Evolutionary conservation across 2,888 invertebrate genomes (phyloP), one percentile per base, ranked within the genome.

Genomic region (Drosophila antonietae): DNA sequence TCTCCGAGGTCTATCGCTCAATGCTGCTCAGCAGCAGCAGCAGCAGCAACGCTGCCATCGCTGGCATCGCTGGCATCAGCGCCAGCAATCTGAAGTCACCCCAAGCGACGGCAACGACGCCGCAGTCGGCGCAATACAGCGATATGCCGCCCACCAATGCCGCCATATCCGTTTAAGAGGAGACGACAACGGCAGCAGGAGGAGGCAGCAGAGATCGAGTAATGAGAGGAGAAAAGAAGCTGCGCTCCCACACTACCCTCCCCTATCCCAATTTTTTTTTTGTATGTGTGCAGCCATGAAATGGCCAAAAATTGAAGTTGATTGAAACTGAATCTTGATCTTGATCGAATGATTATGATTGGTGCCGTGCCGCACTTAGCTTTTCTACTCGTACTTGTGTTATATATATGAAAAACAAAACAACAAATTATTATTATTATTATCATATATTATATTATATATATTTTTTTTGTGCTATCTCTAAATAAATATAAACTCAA

Each of bases 1-100:
- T 92, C 2, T 92, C 92, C 12, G 92, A 92, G 73, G 91, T 92
- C n/a, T 92, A 92, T 47, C 90, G 92, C 61, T 91, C 92, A 15
- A 92, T 92, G 92, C 73, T 92, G 51, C 85, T 92, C 10, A 90
- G 15, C 89, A 83, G 68, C 78, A 62, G 35, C 67, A 5, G 47
- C 31, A 7, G 10, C 49, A 15, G n/a, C 46, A 44, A 6, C 20
- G 1, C 14, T 31, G 9, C 15, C 47, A 28, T 8, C 31, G 10
- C 0, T 12, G 10, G 31, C 49, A 7, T 31, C n/a, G n/a, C 9
- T 12, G 12, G 3, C 49, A 33, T n/a, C 33, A 12, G 3, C 49
- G 10, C 12, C 49, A 7, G 49, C 49, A 72, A 15, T 71, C 74
- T 51, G 74, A 78, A 71, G 63, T 18, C 78, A 72, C 14, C 84